A percentile compares a stretch with the other conserved stretches of the same genome.
Conservation (phyloP, 2,113 vertebrate genomes). For the Pteronura brasiliensis region DNA sequence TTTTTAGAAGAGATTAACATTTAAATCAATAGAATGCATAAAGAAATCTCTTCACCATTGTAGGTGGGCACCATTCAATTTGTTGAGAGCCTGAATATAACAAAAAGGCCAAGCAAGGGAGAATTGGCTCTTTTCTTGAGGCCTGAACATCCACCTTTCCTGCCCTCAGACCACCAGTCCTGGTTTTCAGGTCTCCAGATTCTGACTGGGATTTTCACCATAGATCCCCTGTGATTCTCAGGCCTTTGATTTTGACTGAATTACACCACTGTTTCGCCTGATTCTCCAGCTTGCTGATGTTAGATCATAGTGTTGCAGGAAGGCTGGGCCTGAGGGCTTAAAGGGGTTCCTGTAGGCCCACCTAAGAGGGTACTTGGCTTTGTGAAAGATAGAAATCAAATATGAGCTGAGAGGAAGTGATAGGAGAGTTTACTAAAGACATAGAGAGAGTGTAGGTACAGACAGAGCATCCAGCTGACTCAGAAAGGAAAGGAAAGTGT, state of each 20-base stretch:
- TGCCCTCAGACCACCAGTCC: background rate
- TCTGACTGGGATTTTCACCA: background rate
- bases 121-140: background rate
- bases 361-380: background rate
- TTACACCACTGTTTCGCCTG: background rate
- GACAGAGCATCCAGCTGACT: background rate
- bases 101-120: background rate
- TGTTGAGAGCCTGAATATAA: background rate
- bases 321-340: background rate
- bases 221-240: background rate
- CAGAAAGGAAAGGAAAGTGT: background rate
- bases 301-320: background rate
- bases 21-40: background rate
- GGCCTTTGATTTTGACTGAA: background rate
- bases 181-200: background rate
- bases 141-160: background rate
- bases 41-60: background rate
- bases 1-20: background rate
- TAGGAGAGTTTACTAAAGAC: background rate
- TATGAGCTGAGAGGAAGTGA: background rate
- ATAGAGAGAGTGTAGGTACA: background rate
- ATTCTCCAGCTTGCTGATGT: background rate
- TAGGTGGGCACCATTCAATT: background rate
- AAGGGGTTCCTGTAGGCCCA: background rate
- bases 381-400: background rate